Evolutionary conservation across 2,888 invertebrate species (phyloP).

Genomic region (Apodemia duryi): DNA sequence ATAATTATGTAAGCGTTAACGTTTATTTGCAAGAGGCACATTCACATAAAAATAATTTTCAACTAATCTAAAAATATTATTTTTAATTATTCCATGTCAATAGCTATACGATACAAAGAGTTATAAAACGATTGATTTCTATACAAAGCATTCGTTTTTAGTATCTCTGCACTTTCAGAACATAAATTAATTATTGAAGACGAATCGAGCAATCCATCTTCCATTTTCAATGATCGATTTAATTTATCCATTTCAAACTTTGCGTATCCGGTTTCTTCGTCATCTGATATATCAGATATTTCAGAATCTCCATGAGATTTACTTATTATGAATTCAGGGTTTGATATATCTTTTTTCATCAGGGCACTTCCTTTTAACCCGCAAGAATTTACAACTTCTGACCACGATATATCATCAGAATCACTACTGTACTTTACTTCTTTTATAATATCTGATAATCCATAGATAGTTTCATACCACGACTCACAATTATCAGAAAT

Average conservation of each 20-base stretch:
- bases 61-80: slow-evolving; percentile 34
- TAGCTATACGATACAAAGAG: slow-evolving; percentile 54
- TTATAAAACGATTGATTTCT: slow-evolving; percentile 40
- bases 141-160: slow-evolving; percentile 32
- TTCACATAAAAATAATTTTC: slow-evolving; percentile 1
- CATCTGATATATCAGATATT: slow-evolving; percentile 42
- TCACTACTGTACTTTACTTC: slow-evolving; percentile 23
- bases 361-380: slow-evolving; percentile 43
- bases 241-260: slow-evolving; percentile 63
- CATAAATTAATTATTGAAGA: not conserved
- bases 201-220: slow-evolving; percentile 54
- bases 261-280: slow-evolving; percentile 48
- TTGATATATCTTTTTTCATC: slow-evolving; percentile 40
- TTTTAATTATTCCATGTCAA: slow-evolving; percentile 50
- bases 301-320: slow-evolving; percentile 42
- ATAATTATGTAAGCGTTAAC: slow-evolving; percentile 2
- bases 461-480: slow-evolving; percentile 66
- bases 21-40: slow-evolving; percentile 1
- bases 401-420: slow-evolving; percentile 46
- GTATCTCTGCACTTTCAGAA: too few relatives aligned
- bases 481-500: slow-evolving; percentile 42
- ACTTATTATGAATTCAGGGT: slow-evolving; percentile 49
- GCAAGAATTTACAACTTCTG: slow-evolving; percentile 53
- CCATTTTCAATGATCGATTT: slow-evolving; percentile 49
- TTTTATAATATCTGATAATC: slow-evolving; percentile 47